Conservation (phyloP, 2,113 vertebrate genomes). For the western clawed frog (Xenopus tropicalis) region DNA sequence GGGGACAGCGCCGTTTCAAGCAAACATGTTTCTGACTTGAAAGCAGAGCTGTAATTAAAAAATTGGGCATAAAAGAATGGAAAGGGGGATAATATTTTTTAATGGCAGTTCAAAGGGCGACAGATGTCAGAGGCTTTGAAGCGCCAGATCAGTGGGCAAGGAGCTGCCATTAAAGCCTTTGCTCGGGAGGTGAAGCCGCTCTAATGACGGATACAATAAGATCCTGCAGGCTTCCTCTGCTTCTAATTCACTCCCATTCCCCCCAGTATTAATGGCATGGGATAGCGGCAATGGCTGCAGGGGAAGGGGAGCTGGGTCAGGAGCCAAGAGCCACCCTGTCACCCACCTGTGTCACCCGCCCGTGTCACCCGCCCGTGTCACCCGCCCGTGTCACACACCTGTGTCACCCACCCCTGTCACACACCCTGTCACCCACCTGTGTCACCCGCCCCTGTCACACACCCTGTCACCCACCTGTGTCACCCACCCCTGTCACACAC, state of each 20-base stretch:
- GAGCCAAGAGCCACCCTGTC: too few species aligned
- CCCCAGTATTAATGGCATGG: constrained; percentile 74
- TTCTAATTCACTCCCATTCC: constrained; percentile 75
- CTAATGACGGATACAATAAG: constrained; percentile 70
- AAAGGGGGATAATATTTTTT: constrained; percentile 85
- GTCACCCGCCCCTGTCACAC: too few species aligned
- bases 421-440: too few species aligned
- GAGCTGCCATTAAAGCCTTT: constrained; percentile 72
- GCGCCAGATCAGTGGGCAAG: constrained; percentile 74
- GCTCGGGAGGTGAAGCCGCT: constrained; percentile 72
- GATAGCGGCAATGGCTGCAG: constrained; percentile 48
- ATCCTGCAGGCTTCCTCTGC: constrained; percentile 75
- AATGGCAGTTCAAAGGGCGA: constrained; percentile 86
- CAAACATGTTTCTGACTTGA: constrained; percentile 83
- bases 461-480: too few species aligned
- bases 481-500: too few species aligned
- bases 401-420: too few species aligned
- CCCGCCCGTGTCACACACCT: too few species aligned
- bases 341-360: too few species aligned
- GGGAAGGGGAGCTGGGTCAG: neutral
- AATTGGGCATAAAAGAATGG: constrained; percentile 90
- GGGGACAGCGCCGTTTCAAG: constrained; percentile 84
- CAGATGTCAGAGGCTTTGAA: constrained; percentile 90
- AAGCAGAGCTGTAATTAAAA: constrained; percentile 92
- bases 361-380: too few species aligned